These are phyloP conservation scores for Parauchenoglanis ngamensis DNA, from an alignment of 2,797 vertebrate genomes.

Conservation along the genomic window DNA sequence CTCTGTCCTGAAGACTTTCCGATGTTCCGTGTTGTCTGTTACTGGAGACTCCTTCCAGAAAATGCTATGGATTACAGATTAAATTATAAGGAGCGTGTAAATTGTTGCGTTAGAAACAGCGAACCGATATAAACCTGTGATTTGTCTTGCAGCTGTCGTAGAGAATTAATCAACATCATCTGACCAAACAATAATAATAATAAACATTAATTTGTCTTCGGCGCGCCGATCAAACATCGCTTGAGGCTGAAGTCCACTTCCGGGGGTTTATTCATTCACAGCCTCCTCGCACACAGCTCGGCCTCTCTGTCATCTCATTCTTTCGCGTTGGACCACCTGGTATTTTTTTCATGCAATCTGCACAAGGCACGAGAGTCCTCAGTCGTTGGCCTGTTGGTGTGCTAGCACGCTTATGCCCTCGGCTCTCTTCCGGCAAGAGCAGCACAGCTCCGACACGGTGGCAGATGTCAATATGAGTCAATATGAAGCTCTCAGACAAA, in stretches of 20 bases:
- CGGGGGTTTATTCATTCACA: constrained; percentile 44
- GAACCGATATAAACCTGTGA: background rate
- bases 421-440: constrained; percentile 36
- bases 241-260: background rate
- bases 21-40: background rate
- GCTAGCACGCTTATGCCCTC: constrained; percentile 40
- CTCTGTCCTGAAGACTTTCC: background rate
- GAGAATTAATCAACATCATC: background rate
- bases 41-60: constrained; percentile 7
- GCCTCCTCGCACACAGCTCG: background rate
- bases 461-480: constrained; percentile 73
- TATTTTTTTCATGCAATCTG: constrained; percentile 33
- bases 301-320: constrained; percentile 28
- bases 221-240: background rate
- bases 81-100: background rate
- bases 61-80: too few relatives aligned
- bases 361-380: background rate
- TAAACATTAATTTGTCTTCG: background rate
- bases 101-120: background rate
- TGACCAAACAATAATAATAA: constrained; percentile 4
- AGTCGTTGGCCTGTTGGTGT: constrained; percentile 26
- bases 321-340: constrained; percentile 24
- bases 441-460: constrained; percentile 55
- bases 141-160: background rate
- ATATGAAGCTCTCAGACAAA: constrained; percentile 65